These are phyloP conservation scores for Spodoptera exigua DNA, from an alignment of 2,888 invertebrate species.

Conservation along the genomic window DNA sequence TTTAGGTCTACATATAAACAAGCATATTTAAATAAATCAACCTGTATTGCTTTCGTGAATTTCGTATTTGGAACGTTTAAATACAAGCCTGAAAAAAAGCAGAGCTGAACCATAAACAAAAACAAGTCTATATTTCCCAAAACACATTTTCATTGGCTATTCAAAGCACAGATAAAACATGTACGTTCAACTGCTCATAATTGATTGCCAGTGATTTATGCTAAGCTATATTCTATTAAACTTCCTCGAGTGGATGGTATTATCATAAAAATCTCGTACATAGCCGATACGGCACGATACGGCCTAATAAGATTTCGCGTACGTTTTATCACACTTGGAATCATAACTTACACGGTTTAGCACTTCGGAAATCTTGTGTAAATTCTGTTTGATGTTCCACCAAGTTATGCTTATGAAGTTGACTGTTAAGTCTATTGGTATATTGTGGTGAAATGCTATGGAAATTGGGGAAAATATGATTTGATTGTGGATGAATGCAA, in stretches of 20 bases:
- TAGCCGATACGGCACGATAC: slow-evolving; percentile 27
- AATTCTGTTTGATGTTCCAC: too few species aligned
- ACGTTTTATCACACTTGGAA: slow-evolving; percentile 33
- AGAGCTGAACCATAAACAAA: slow-evolving; percentile 6
- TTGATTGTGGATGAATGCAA: too few species aligned
- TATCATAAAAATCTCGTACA: slow-evolving; percentile 54
- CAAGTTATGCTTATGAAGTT: too few species aligned
- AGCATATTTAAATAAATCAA: too few species aligned
- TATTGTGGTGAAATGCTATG: too few species aligned
- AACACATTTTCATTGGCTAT: background rate
- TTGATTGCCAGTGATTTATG: slow-evolving; percentile 43
- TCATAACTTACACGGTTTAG: slow-evolving; percentile 35
- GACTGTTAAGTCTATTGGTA: too few species aligned
- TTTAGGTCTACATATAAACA: too few species aligned
- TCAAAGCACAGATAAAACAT: slow-evolving; percentile 18
- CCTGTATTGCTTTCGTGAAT: too few species aligned
- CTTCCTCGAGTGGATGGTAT: slow-evolving; percentile 30
- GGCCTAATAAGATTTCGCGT: slow-evolving; percentile 39
- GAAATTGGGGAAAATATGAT: too few species aligned
- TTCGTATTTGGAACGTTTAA: too few species aligned
- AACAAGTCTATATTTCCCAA: background rate
- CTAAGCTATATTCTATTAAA: slow-evolving; percentile 49
- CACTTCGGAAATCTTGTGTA: slow-evolving; percentile 5
- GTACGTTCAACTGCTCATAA: slow-evolving; percentile 16
- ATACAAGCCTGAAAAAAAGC: background rate